Percentiles rank a stretch among this genome's conserved stretches.
Evolutionary conservation across 2,888 invertebrate genomes (phyloP).

Genomic region (Apamea crenata): DNA sequence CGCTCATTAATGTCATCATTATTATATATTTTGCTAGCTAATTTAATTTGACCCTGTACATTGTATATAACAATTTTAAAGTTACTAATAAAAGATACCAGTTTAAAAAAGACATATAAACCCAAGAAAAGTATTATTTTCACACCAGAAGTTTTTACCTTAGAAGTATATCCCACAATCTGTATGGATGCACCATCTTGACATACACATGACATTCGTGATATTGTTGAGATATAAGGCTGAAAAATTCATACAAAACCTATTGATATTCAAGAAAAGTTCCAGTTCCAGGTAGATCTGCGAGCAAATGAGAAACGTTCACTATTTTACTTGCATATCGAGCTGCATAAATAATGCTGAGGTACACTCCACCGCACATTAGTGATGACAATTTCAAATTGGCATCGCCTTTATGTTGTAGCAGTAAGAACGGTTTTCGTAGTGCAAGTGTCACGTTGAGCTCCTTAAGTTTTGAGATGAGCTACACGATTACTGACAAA

Average conservation of each 20-base stretch:
- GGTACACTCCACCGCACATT: neutral
- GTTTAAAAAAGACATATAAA: neutral
- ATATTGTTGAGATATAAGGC: constrained; percentile 18
- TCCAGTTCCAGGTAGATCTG: constrained; percentile 48
- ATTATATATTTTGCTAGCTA: no score
- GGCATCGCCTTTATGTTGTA: neutral
- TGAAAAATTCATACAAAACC: constrained; percentile 49
- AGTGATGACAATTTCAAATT: neutral
- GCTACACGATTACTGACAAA: neutral
- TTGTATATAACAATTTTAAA: neutral
- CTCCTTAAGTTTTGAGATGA: neutral
- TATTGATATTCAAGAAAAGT: constrained; percentile 52
- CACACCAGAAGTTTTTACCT: neutral
- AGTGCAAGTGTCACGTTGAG: neutral
- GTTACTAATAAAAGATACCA: neutral
- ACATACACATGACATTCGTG: constrained; percentile 1
- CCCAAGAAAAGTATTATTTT: neutral
- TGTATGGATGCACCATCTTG: constrained; percentile 29
- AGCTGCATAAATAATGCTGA: constrained; percentile 45
- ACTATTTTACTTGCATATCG: constrained; percentile 45
- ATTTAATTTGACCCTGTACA: no score
- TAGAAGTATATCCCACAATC: neutral
- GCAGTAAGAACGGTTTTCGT: neutral
- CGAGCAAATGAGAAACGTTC: constrained; percentile 55
- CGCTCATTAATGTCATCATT: no score